Evolutionary conservation across 2,888 invertebrate species (phyloP).

Genomic region (Eupithecia pulchellata): DNA sequence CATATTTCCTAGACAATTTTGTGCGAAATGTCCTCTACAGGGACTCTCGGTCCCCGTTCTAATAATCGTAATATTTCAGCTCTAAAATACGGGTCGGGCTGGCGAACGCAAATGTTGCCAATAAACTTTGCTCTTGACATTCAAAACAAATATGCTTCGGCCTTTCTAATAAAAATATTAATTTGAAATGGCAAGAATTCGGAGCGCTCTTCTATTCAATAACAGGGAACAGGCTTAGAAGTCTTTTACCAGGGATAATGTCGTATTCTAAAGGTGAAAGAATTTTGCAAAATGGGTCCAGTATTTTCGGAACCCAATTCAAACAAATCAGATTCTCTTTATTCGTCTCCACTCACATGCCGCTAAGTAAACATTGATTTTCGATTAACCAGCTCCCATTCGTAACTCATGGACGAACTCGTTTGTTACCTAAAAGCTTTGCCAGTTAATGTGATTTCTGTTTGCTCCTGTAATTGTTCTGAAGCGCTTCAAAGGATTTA

Average conservation of each 20-base stretch:
- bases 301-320: too few species aligned
- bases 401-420: conserved; percentile 15
- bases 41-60: conserved; percentile 19
- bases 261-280: too few species aligned
- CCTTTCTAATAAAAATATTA: conserved; percentile 18
- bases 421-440: conserved; percentile 1
- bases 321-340: background rate
- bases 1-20: conserved; percentile 10
- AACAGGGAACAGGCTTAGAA: too few species aligned
- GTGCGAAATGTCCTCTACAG: conserved; percentile 14
- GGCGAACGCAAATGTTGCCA: conserved; percentile 22
- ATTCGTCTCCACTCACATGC: conserved; percentile 21
- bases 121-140: conserved; percentile 28
- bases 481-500: conserved; percentile 9
- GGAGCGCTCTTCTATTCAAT: background rate
- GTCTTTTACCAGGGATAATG: too few species aligned
- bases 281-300: too few species aligned
- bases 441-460: conserved; percentile 13
- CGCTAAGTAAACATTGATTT: conserved; percentile 35
- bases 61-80: conserved; percentile 28
- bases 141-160: conserved; percentile 25
- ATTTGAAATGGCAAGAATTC: background rate
- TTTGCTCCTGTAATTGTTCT: conserved; percentile 15
- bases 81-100: conserved; percentile 18
- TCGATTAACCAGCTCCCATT: conserved; percentile 23